Base-by-base conservation (phyloP, 2,113 vertebrate species). In the Manacus vitellinus region DNA sequence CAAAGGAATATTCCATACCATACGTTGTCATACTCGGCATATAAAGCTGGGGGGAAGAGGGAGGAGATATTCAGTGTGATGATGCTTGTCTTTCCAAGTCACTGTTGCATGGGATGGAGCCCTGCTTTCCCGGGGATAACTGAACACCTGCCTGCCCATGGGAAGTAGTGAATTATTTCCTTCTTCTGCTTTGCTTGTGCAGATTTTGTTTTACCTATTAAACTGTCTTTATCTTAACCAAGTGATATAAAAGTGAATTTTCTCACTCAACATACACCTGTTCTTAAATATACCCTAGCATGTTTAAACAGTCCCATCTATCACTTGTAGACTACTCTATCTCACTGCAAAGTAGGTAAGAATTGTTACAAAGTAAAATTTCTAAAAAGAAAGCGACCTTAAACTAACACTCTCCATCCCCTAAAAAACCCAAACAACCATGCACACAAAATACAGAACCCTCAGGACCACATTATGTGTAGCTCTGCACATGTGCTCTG, bases 31-130 rank as follows among this genome's bases (percentile, higher is more conserved):
- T 25, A 19, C 6, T 62, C 30, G 41, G 41, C 25, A 39, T 11
- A 37, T 23, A 77, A 67, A 80, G 52, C 9, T 24, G 18, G 12
- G 6, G 22, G 10, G 11, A 54, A 47, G 28, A 14, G 37, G n/a
- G 3, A 43, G 11, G 7, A 3, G 6, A 58, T 9, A 1, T 55
- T 43, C 3, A 6, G 30, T 51, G 25, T 7, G 10, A 44, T 24
- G 9, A 24, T 0, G 1, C 28, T 49, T 73, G 28, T 49, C 49
- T 82, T 82, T 27, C 9, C 30, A 82, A 65, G 30, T 39, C 6
- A 62, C 8, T 0, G 2, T 33, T 23, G 35, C 0, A 4, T 0
- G 0, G 23, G 52, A n/a, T 12, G 25, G 8, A 63, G 39, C 0
- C 0, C 25, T 35, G 35, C 33, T 89, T 13, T 75, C 55, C 66